phyloP scores from a whole-genome alignment of 1,140 invertebrate species.

The Papilio dardanus region DNA sequence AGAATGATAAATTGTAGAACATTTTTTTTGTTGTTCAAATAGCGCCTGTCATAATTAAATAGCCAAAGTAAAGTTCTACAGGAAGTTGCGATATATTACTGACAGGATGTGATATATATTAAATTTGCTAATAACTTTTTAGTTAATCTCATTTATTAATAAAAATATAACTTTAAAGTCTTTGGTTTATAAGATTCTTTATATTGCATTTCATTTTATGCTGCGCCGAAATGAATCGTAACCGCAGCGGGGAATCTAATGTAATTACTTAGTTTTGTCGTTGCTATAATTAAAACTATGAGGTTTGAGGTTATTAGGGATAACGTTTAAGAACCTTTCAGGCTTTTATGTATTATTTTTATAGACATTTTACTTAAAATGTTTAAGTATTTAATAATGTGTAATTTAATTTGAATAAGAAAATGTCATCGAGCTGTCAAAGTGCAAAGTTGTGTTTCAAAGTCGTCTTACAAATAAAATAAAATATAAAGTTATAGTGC shows the following conservation, averaged over 20 bases:
- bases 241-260: conserved; percentile 7
- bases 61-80: neutral
- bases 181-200: neutral
- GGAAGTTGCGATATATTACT: neutral
- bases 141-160: neutral
- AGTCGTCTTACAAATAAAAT: no score
- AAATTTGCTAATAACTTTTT: neutral
- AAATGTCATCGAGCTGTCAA: no score
- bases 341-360: neutral
- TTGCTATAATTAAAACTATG: neutral
- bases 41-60: neutral
- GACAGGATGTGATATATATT: neutral
- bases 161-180: neutral
- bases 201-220: neutral
- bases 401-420: no score
- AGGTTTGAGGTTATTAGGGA: no score
- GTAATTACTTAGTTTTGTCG: neutral
- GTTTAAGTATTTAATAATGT: no score
- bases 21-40: neutral
- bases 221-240: neutral
- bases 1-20: neutral
- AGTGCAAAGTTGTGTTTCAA: no score
- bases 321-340: neutral
- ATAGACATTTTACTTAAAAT: no score
- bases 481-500: no score